Conservation (phyloP, 2,888 invertebrate species). For the Frankliniella fusca region DNA sequence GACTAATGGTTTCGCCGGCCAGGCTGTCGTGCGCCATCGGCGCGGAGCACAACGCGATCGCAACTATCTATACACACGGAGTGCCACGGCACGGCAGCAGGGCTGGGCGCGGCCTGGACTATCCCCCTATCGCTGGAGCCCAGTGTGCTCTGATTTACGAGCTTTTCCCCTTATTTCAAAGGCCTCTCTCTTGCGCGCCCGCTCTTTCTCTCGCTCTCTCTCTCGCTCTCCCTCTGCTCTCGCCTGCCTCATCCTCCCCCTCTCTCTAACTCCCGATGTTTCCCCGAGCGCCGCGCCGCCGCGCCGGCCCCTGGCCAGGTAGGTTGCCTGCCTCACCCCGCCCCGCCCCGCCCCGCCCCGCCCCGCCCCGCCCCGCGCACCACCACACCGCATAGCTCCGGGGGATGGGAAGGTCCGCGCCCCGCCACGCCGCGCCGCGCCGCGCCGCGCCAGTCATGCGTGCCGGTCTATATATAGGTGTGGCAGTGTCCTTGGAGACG, state of each 20-base stretch:
- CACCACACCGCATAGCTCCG: not conserved
- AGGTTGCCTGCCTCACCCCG: not conserved
- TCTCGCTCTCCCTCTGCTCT: too few relatives aligned
- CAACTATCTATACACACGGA: too few relatives aligned
- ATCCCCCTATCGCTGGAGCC: too few relatives aligned
- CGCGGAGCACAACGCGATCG: too few relatives aligned
- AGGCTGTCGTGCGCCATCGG: not conserved
- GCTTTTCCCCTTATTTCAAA: not conserved
- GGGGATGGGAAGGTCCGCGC: too few relatives aligned
- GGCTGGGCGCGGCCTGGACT: not conserved
- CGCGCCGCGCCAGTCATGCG: not conserved
- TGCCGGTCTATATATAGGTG: not conserved
- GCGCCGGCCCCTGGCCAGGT: not conserved
- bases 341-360: not conserved
- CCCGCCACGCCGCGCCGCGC: not conserved
- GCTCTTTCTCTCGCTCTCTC: too few relatives aligned
- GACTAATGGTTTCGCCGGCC: not conserved
- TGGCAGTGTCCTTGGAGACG: not conserved
- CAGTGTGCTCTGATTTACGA: conserved; percentile 8
- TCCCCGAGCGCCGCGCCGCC: not conserved
- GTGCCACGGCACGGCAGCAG: not conserved
- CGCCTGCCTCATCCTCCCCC: too few relatives aligned
- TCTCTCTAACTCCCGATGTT: not conserved
- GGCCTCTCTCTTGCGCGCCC: too few relatives aligned
- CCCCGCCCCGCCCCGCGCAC: not conserved